phyloP scores from a whole-genome alignment of 23 tunicate genomes.

The Trididemnum clinides region DNA sequence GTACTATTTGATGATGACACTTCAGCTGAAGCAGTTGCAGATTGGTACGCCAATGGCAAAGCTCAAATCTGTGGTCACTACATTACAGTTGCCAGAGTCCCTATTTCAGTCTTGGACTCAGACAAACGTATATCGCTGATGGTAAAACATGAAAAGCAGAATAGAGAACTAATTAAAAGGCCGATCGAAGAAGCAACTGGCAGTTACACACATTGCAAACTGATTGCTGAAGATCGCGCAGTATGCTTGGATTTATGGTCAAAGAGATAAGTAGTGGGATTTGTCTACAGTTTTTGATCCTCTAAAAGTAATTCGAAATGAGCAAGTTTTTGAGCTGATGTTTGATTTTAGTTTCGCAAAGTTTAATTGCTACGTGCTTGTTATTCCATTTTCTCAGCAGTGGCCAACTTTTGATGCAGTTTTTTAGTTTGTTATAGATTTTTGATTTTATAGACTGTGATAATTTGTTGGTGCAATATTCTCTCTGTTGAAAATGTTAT shows the following conservation, averaged over 20 bases:
- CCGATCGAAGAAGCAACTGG: background rate
- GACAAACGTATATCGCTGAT: background rate
- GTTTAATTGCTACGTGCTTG: too few relatives aligned
- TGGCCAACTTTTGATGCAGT: too few relatives aligned
- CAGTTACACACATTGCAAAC: background rate
- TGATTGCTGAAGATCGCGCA: background rate
- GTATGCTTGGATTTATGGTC: background rate
- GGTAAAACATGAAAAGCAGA: background rate
- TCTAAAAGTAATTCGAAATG: too few relatives aligned
- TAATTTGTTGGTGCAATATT: too few relatives aligned
- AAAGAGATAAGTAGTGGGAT: background rate
- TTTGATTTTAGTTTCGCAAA: too few relatives aligned
- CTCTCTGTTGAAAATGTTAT: too few relatives aligned
- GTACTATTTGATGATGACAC: slow-evolving; percentile 39
- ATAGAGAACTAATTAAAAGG: background rate
- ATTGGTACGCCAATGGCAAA: slow-evolving; percentile 56
- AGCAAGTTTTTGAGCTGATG: too few relatives aligned
- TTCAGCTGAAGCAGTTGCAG: slow-evolving; percentile 30
- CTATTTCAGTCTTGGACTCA: background rate
- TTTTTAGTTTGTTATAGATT: too few relatives aligned
- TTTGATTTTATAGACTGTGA: too few relatives aligned
- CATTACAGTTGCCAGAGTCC: slow-evolving; percentile 29
- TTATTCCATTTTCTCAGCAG: too few relatives aligned
- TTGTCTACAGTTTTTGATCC: too few relatives aligned
- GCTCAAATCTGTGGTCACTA: slow-evolving; percentile 72